These are phyloP conservation scores for Gonatopus flavifemur DNA, from an alignment of 1,140 invertebrate species.

Conservation along the genomic window DNA sequence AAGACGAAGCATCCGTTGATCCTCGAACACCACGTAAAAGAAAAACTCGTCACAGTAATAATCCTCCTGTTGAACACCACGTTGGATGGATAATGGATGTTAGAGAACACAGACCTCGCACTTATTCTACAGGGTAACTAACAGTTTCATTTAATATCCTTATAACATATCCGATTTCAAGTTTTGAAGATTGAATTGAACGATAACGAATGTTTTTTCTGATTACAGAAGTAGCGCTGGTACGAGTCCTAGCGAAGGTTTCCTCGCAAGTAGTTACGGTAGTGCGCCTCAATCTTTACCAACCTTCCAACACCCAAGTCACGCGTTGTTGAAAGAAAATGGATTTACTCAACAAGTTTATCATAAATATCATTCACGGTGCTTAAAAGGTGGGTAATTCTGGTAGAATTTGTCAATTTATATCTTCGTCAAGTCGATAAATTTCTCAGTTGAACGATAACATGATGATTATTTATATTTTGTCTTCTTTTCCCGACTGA, in stretches of 20 bases:
- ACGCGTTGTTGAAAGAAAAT: constrained; percentile 93
- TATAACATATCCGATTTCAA: neutral
- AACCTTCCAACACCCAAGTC: constrained; percentile 93
- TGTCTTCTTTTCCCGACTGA: constrained; percentile 59
- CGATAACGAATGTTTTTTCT: neutral
- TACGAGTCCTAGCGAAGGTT: constrained; percentile 69
- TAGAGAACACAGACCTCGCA: constrained; percentile 76
- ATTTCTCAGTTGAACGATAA: neutral
- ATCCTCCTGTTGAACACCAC: constrained; percentile 91
- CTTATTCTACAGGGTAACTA: constrained; percentile 70
- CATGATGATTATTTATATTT: constrained; percentile 43
- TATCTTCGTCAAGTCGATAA: neutral
- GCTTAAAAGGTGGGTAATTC: constrained; percentile 77
- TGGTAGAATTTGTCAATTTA: neutral
- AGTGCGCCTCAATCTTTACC: constrained; percentile 81
- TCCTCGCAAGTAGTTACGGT: constrained; percentile 70
- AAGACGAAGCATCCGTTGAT: constrained; percentile 70
- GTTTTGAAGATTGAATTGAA: neutral
- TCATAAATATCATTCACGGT: constrained; percentile 90
- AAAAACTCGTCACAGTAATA: constrained; percentile 89
- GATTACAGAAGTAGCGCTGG: constrained; percentile 69
- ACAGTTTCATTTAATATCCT: neutral
- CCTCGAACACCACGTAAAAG: constrained; percentile 76
- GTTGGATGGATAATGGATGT: constrained; percentile 97
- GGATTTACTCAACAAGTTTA: constrained; percentile 97